A percentile compares a stretch with the other conserved stretches of the same genome.
phyloP scores from a whole-genome alignment of 2,888 invertebrate species.

The Caradrina kadenii region DNA sequence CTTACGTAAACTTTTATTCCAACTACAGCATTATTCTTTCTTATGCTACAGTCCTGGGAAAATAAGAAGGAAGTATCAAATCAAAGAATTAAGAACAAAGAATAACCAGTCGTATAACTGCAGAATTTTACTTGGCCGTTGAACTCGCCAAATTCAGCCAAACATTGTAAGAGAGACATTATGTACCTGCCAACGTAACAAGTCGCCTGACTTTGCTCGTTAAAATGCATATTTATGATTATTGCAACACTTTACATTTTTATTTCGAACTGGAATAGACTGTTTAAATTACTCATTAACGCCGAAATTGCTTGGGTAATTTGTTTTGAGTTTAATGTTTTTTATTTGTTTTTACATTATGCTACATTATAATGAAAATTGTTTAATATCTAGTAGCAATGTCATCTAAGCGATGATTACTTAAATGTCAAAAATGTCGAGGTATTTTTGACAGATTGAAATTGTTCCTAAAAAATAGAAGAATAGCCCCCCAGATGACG shows the following conservation, averaged over 20 bases:
- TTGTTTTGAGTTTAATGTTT: background rate
- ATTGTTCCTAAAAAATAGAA: too few relatives aligned
- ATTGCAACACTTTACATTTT: slow-evolving; percentile 24
- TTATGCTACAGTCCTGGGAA: slow-evolving; percentile 50
- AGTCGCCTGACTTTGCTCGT: slow-evolving; percentile 14
- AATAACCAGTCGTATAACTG: slow-evolving; percentile 49
- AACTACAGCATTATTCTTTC: slow-evolving; percentile 7
- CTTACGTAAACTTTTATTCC: slow-evolving; percentile 40
- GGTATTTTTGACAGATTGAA: too few relatives aligned
- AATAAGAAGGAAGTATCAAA: slow-evolving; percentile 69
- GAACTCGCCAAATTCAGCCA: slow-evolving; percentile 47
- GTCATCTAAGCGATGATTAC: too few relatives aligned
- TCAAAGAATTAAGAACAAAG: slow-evolving; percentile 67
- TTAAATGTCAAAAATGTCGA: too few relatives aligned
- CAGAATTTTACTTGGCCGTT: slow-evolving; percentile 66
- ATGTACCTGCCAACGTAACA: background rate
- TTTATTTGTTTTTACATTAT: background rate
- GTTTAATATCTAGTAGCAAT: too few relatives aligned
- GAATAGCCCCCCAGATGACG: too few relatives aligned
- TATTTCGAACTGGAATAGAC: slow-evolving; percentile 8
- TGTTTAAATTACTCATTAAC: slow-evolving; percentile 14
- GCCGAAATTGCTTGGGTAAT: background rate
- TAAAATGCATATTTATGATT: slow-evolving; percentile 38
- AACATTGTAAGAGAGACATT: slow-evolving; percentile 27
- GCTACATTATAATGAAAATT: too few relatives aligned